phyloP scores from a whole-genome alignment of 1,140 invertebrate species.

The Drusus annulatus region DNA sequence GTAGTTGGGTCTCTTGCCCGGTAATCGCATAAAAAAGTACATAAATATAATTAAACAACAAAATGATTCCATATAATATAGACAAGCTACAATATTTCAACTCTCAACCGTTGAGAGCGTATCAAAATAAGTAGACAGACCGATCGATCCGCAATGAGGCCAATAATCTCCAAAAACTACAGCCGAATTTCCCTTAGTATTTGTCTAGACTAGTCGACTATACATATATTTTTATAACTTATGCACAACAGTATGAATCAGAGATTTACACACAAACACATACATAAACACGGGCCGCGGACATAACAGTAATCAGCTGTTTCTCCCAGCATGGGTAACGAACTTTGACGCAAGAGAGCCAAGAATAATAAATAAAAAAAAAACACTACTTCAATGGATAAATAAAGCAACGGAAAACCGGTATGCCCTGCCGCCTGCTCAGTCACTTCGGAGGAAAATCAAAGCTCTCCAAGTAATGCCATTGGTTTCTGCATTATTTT shows the following conservation, averaged over 20 bases:
- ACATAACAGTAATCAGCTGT: conserved; percentile 55
- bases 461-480: background rate
- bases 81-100: too few species aligned
- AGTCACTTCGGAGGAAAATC: background rate
- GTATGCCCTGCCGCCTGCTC: too few species aligned
- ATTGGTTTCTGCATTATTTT: conserved; percentile 11
- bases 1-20: too few species aligned
- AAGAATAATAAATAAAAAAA: conserved; percentile 33
- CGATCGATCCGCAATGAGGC: background rate
- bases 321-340: conserved; percentile 40
- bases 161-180: conserved; percentile 1
- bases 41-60: too few species aligned
- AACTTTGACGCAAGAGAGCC: conserved; percentile 46
- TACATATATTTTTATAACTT: background rate
- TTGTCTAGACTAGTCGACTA: conserved; percentile 10
- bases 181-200: background rate
- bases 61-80: too few species aligned
- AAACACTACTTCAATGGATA: conserved; percentile 37
- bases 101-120: too few species aligned
- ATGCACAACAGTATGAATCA: background rate
- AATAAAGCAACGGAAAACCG: too few species aligned
- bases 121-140: too few species aligned
- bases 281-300: background rate
- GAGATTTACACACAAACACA: background rate
- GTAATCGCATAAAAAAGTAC: too few species aligned